Evolutionary conservation across 2,113 vertebrate genomes (phyloP).

Genomic region (Peromyscus maniculatus): DNA sequence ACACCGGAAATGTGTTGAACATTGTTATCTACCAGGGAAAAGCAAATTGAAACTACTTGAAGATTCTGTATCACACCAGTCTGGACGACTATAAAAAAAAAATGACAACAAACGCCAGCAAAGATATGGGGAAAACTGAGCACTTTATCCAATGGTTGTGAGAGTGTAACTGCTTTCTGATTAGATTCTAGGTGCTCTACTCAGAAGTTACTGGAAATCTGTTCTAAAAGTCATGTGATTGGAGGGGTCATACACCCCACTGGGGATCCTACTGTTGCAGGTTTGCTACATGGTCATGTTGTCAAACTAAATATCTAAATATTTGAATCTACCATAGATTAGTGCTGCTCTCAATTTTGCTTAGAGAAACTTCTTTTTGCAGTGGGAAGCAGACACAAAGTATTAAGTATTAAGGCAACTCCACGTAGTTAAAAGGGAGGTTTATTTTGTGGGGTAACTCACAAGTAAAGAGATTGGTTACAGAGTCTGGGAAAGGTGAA

Average conservation of each 20-base stretch:
- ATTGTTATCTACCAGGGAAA: neutral
- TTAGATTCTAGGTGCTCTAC: neutral
- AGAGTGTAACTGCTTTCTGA: neutral
- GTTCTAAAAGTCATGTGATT: too few relatives aligned
- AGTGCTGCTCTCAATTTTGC: neutral
- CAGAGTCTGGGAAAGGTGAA: too few relatives aligned
- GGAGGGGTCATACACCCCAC: too few relatives aligned
- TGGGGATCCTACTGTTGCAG: too few relatives aligned
- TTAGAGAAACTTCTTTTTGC: neutral
- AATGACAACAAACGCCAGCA: neutral
- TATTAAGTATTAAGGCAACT: too few relatives aligned
- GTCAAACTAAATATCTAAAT: too few relatives aligned
- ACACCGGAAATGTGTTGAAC: neutral
- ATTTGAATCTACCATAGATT: too few relatives aligned
- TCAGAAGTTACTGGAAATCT: neutral
- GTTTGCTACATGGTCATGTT: too few relatives aligned
- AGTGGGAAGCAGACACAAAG: neutral
- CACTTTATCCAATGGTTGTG: neutral
- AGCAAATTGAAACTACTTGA: neutral
- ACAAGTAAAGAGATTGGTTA: too few relatives aligned
- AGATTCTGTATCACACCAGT: neutral
- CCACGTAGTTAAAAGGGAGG: too few relatives aligned
- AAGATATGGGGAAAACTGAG: neutral
- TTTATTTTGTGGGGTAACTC: too few relatives aligned
- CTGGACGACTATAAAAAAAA: neutral